phyloP scores from a whole-genome alignment of 2,888 invertebrate species.

The Cetonia aurata region DNA sequence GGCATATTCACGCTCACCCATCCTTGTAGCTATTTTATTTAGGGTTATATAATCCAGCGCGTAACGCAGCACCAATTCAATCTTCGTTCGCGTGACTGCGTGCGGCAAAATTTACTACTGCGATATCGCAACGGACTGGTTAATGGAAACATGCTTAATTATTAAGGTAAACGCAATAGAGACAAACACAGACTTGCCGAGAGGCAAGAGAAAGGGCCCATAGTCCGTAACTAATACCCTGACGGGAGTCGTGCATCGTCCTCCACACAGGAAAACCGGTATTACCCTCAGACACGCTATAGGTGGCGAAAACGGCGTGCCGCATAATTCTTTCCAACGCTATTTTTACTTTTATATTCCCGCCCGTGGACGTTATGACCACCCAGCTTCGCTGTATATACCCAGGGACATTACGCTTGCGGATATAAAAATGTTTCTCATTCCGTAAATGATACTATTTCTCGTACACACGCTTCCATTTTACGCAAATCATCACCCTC shows the following conservation, averaged over 20 bases:
- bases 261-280: too few relatives aligned
- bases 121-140: slow-evolving; percentile 28
- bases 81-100: slow-evolving; percentile 24
- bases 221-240: slow-evolving; percentile 12
- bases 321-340: too few relatives aligned
- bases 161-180: slow-evolving; percentile 31
- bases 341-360: too few relatives aligned
- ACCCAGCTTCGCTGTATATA: too few relatives aligned
- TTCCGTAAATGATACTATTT: too few relatives aligned
- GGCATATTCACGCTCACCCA: not conserved
- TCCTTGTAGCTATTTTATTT: slow-evolving; percentile 13
- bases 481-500: too few relatives aligned
- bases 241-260: not conserved
- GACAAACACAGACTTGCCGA: slow-evolving; percentile 12
- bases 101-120: slow-evolving; percentile 20
- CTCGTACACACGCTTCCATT: too few relatives aligned
- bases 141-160: slow-evolving; percentile 35
- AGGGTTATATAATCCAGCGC: slow-evolving; percentile 3
- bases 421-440: too few relatives aligned
- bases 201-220: slow-evolving; percentile 6
- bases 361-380: too few relatives aligned
- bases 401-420: too few relatives aligned
- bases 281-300: too few relatives aligned
- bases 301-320: too few relatives aligned
- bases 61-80: slow-evolving; percentile 17